Base-by-base conservation (phyloP, 1,140 invertebrate genomes). In the Pissodes strobi region DNA sequence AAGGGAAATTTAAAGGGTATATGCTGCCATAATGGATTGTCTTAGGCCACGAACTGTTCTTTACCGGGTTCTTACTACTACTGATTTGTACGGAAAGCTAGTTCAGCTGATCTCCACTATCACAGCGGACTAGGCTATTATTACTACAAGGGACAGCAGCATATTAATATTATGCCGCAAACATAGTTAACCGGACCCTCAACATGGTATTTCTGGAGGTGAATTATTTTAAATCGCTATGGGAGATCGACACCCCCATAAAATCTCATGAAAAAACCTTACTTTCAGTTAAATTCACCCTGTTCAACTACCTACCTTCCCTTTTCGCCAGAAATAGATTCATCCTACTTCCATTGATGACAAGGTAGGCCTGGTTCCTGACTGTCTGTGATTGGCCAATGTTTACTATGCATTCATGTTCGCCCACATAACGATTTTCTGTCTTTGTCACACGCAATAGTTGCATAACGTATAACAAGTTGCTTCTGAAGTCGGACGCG, bases 331-430 rank as follows among this genome's bases (percentile, higher is more conserved):
- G 37, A 25, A 64, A 69, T 78, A 66, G 74, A 74, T 67, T 73
- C 68, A 64, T 62, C 76, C 71, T 66, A 72, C 76, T 71, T 73
- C 75, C 77, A 78, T 78, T 78, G 77, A 78, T 78, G 77, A 78
- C 74, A 77, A 77, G 77, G 73, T 75, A 76, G 75, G 76, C 72
- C 74, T 68, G 74, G 69, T 73, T 72, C 72, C 69, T 67, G 69
- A 64, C 64, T 67, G 68, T 66, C 67, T 70, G 66, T 70, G 69
- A 78, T 78, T 78, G 76, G 76, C 69, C 64, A 64, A 55, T 67
- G 68, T 68, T 68, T 70, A 71, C 66, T 67, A 67, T 74, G 67
- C 68, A 68, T 71, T 74, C 70, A 71, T 73, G 71, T 67, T 66
- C 68, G 68, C 70, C 69, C 70, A 67, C 67, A 64, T 64, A 61